Conservation (phyloP, 2,797 vertebrate species). For the Astyanax mexicanus region DNA sequence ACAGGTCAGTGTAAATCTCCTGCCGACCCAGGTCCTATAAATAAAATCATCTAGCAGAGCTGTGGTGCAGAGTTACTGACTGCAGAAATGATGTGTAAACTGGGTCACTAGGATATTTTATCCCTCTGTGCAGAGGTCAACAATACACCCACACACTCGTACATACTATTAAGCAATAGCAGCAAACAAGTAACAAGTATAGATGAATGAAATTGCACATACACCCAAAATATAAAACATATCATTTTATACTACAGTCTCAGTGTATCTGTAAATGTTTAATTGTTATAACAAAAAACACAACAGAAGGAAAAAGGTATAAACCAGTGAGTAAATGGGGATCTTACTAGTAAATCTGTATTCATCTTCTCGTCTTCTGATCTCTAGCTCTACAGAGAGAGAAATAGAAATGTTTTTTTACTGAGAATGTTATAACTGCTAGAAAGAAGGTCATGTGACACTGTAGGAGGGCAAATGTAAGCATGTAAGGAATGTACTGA, state of each 20-base stretch:
- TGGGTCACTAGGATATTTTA: slow-evolving; percentile 64
- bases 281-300: slow-evolving; percentile 61
- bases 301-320: slow-evolving; percentile 18
- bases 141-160: background rate
- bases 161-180: background rate
- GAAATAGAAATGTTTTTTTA: slow-evolving; percentile 85
- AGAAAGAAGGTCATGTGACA: slow-evolving; percentile 47
- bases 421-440: slow-evolving; percentile 41
- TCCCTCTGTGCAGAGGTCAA: slow-evolving; percentile 16
- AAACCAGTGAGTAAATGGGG: slow-evolving; percentile 37
- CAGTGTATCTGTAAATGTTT: slow-evolving; percentile 67
- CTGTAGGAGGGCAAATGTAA: background rate
- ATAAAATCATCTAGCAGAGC: slow-evolving; percentile 44
- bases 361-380: slow-evolving; percentile 99
- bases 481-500: background rate
- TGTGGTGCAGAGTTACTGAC: slow-evolving; percentile 53
- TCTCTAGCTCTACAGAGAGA: slow-evolving; percentile 96
- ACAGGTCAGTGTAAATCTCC: slow-evolving; percentile 13
- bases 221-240: background rate
- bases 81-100: slow-evolving; percentile 46
- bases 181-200: background rate
- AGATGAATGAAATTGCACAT: background rate
- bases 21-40: slow-evolving; percentile 59
- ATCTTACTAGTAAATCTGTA: slow-evolving; percentile 99
- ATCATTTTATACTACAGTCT: too few relatives aligned